Conservation (phyloP, 2,888 invertebrate genomes). For the Agriotes lineatus region DNA sequence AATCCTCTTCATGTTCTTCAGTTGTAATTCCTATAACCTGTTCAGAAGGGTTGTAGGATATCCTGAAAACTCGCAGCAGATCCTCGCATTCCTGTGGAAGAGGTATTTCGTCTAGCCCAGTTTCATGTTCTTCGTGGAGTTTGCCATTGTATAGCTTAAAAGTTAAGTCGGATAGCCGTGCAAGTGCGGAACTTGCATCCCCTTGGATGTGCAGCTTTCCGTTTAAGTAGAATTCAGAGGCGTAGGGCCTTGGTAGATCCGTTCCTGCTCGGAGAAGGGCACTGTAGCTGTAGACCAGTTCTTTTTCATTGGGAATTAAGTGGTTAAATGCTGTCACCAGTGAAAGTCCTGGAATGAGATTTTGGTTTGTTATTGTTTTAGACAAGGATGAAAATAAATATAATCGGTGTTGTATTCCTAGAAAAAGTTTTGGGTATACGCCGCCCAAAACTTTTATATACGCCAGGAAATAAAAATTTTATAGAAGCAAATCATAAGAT, state of each 20-base stretch:
- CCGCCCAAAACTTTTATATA: too few species aligned
- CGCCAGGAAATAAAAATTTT: too few species aligned
- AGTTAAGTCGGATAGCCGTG: slow-evolving; percentile 54
- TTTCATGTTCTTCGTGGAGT: slow-evolving; percentile 37
- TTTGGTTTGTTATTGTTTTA: too few species aligned
- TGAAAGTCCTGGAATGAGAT: slow-evolving; percentile 38
- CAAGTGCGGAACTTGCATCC: slow-evolving; percentile 54
- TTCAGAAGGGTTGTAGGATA: slow-evolving; percentile 44
- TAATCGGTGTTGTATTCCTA: too few species aligned
- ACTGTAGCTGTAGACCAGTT: slow-evolving; percentile 61
- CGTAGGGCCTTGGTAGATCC: slow-evolving; percentile 54
- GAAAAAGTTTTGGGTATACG: too few species aligned
- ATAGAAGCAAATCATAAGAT: too few species aligned
- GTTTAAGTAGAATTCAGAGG: slow-evolving; percentile 57
- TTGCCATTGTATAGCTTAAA: slow-evolving; percentile 58
- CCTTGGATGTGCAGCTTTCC: slow-evolving; percentile 59
- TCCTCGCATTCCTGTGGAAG: slow-evolving; percentile 45
- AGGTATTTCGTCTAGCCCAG: slow-evolving; percentile 26
- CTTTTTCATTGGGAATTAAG: slow-evolving; percentile 56
- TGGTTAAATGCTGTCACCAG: slow-evolving; percentile 40
- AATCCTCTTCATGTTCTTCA: slow-evolving; percentile 54
- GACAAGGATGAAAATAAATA: too few species aligned
- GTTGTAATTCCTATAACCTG: slow-evolving; percentile 56
- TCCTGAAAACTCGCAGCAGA: slow-evolving; percentile 43
- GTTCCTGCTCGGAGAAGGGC: slow-evolving; percentile 57